phyloP scores from a whole-genome alignment of 1,140 invertebrate species.

The Cherax quadricarinatus region DNA sequence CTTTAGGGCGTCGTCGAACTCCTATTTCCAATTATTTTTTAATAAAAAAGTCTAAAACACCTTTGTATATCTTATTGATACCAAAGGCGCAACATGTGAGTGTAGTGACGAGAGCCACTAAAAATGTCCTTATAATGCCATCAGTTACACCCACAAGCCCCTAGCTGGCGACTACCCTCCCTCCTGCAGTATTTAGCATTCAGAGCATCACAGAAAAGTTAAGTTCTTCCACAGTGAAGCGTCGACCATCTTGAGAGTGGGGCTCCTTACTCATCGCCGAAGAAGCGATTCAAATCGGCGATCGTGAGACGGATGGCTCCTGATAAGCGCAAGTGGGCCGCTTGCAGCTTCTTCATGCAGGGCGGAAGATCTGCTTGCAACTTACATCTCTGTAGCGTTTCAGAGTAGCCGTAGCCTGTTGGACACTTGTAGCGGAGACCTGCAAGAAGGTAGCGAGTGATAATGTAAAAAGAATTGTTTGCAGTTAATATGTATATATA shows the following conservation, averaged over 20 bases:
- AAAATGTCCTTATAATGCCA: too few species aligned
- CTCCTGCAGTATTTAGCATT: not conserved
- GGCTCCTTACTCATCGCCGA: constrained; percentile 27
- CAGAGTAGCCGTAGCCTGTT: constrained; percentile 85
- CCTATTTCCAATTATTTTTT: not conserved
- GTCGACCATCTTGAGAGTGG: not conserved
- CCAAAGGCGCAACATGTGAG: too few species aligned
- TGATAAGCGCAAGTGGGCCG: constrained; percentile 36
- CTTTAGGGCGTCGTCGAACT: not conserved
- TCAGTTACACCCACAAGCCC: not conserved
- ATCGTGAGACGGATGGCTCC: constrained; percentile 48
- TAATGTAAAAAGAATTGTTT: not conserved
- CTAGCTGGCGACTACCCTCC: not conserved
- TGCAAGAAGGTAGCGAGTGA: constrained; percentile 51
- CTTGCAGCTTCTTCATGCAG: constrained; percentile 76
- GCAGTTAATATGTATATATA: too few species aligned
- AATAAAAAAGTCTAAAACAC: not conserved
- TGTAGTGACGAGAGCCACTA: too few species aligned
- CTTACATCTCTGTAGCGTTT: constrained; percentile 86
- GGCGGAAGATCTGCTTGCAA: constrained; percentile 80
- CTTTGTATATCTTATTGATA: not conserved
- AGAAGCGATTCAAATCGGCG: constrained; percentile 67
- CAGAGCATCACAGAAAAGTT: not conserved
- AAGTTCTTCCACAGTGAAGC: not conserved
- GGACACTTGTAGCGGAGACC: constrained; percentile 87